Base-by-base conservation (phyloP, 2,113 vertebrate species). In the Neogobius melanostomus region DNA sequence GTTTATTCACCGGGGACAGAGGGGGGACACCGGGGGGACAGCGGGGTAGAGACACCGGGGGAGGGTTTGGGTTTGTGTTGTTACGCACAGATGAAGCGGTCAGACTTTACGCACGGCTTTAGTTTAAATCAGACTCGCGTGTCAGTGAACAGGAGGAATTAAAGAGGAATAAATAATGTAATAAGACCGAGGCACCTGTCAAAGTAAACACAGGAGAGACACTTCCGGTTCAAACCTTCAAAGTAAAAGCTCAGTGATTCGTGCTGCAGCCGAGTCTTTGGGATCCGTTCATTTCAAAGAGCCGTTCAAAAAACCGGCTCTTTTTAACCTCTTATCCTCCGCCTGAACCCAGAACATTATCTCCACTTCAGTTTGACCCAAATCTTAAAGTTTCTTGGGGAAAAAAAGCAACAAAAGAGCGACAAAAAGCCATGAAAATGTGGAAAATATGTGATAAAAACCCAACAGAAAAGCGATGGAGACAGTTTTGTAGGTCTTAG, bases 161-260 rank as follows among this genome's bases (percentile, higher is more conserved):
- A 46, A 67, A 5, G 9, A 0, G 16, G 45, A 67, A 67, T 72
- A 1, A 77, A 59, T 36, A 57, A 16, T 36, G 4, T 66, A 50
- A 45, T 59, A 28, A 70, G 28, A 36, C 28, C 28, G 51, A 48
- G 43, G 68, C 6, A 76, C 72, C 49, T 61, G 42, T 14, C 6
- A 6, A 72, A 28, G 3, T 36, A 6, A 42, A 1, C 21, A 54
- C 12, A 12, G 12, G 6, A 44, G 0, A 14, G 46, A 11, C 61
- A 42, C 54, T 64, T 82, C 78, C 88, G 79, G 5, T 53, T 0
- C 0, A 0, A 0, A 5, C 53, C 69, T 85, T 84, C 76, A 85
- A 85, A 85, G 16, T 88, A 85, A 85, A 81, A 68, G 15, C 54
- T 2, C 21, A 6, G 9, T 9, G 21, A 21, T 21, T 21, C 21